A percentile compares a stretch with the other conserved stretches of the same genome.
These are phyloP conservation scores for Cylindroiulus punctatus DNA, from an alignment of 2,888 invertebrate species.

Conservation along the genomic window DNA sequence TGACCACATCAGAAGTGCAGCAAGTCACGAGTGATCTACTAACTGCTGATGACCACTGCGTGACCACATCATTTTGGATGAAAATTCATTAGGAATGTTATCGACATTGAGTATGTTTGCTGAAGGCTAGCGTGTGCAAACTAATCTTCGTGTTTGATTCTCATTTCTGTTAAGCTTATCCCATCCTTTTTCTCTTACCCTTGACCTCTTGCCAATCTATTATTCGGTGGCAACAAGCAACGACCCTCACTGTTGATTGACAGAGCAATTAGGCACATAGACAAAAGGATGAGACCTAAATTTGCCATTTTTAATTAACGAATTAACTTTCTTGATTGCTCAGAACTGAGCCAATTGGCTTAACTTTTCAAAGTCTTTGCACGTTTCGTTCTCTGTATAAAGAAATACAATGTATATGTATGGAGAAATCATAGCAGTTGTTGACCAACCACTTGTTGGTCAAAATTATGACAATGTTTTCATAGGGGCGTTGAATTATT, in stretches of 20 bases:
- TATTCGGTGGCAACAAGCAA: slow-evolving; percentile 20
- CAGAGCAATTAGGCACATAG: slow-evolving; percentile 26
- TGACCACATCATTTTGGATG: background rate
- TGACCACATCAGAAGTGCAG: no score
- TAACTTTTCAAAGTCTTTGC: background rate
- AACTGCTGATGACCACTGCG: no score
- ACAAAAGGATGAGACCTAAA: slow-evolving; percentile 27
- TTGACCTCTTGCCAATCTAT: slow-evolving; percentile 32
- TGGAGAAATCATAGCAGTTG: no score
- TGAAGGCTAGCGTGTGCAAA: background rate
- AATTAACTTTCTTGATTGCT: slow-evolving; percentile 26
- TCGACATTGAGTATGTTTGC: background rate
- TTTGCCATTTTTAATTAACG: slow-evolving; percentile 32
- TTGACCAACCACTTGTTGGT: no score
- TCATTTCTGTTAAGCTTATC: background rate
- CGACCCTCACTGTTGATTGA: background rate
- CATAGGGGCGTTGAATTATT: no score
- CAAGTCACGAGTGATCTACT: no score
- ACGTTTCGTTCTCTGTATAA: no score
- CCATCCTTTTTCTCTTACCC: slow-evolving; percentile 12
- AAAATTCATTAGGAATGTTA: background rate
- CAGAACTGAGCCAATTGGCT: background rate
- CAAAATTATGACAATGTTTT: no score
- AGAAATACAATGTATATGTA: no score
- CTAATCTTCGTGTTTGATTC: background rate